phyloP scores from a whole-genome alignment of 1,140 invertebrate species.

The Subanguina moxae region DNA sequence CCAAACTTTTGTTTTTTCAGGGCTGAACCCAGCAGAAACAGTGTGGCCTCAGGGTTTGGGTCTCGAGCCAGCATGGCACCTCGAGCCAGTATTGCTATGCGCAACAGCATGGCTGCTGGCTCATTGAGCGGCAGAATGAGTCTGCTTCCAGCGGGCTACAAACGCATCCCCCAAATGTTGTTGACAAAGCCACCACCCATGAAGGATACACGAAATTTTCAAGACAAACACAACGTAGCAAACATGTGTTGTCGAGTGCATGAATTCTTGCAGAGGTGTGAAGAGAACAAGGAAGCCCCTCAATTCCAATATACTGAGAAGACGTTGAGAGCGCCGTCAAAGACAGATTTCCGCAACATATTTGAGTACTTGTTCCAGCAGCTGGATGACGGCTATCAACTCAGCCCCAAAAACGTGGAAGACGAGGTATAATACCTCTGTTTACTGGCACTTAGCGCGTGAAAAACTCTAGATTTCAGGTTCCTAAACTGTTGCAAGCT shows the following conservation, averaged over 20 bases:
- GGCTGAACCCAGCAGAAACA: background rate
- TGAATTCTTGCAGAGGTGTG: background rate
- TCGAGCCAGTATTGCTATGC: background rate
- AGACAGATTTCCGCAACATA: background rate
- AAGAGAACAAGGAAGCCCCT: background rate
- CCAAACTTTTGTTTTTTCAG: background rate
- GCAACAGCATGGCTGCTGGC: slow-evolving; percentile 2
- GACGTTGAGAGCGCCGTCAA: background rate
- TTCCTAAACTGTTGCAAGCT: slow-evolving; percentile 14
- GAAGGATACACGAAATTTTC: background rate
- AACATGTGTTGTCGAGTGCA: background rate
- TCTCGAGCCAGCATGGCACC: background rate
- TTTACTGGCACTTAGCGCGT: too few species aligned
- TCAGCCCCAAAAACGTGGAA: background rate
- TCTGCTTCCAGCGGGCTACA: background rate
- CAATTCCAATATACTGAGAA: slow-evolving; percentile 1
- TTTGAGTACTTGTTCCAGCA: slow-evolving; percentile 9
- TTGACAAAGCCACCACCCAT: background rate
- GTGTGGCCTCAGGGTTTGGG: background rate
- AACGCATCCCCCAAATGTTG: background rate
- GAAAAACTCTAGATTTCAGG: too few species aligned
- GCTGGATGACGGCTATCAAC: background rate
- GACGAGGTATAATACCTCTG: background rate
- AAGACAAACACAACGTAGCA: background rate
- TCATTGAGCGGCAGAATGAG: background rate